Percentiles rank a stretch among this genome's conserved stretches.
Conservation (phyloP, 1,140 invertebrate species). For the Drosophila virilis region DNA sequence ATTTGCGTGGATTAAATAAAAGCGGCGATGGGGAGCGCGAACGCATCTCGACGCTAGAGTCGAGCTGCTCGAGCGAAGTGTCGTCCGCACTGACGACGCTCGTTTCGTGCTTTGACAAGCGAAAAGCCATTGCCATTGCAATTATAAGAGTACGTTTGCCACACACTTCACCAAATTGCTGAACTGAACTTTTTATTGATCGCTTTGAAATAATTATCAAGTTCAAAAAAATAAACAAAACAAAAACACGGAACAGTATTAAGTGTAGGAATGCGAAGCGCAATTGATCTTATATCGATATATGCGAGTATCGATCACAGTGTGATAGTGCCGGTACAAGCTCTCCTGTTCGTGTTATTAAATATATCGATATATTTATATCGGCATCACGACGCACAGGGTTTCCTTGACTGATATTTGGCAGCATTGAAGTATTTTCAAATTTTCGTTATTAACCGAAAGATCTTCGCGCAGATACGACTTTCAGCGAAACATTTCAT, state of each 20-base stretch:
- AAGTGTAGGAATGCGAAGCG: constrained; percentile 54
- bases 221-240: constrained; percentile 59
- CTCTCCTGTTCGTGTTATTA: not conserved
- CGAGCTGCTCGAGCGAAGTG: constrained; percentile 58
- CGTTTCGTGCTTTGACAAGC: constrained; percentile 68
- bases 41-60: constrained; percentile 75
- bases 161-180: constrained; percentile 7
- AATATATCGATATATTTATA: constrained; percentile 7
- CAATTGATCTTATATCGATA: constrained; percentile 47
- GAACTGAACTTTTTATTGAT: constrained; percentile 20
- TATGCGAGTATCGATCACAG: constrained; percentile 8
- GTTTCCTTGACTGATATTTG: constrained; percentile 1
- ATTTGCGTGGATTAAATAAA: constrained; percentile 73
- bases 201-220: constrained; percentile 5
- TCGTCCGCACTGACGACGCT: constrained; percentile 61
- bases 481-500: too few species aligned
- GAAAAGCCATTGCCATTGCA: constrained; percentile 67
- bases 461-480: too few species aligned
- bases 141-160: not conserved
- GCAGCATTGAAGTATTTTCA: not conserved
- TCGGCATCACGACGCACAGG: not conserved
- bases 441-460: not conserved
- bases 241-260: constrained; percentile 67
- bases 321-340: not conserved
- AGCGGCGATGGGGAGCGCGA: constrained; percentile 70